These are phyloP conservation scores for Riparia riparia DNA, from an alignment of 2,113 vertebrate genomes.

Conservation along the genomic window DNA sequence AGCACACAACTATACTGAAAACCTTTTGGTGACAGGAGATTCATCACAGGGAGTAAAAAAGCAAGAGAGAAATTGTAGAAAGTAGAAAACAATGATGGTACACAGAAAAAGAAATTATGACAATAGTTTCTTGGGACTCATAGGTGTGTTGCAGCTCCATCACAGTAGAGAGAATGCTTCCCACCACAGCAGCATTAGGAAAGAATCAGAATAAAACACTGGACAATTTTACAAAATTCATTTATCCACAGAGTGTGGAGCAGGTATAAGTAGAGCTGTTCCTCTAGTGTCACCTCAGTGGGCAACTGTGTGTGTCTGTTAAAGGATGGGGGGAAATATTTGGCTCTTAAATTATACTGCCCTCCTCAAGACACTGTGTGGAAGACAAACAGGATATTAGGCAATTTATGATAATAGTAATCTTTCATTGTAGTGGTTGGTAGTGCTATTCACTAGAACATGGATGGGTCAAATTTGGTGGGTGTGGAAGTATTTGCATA, in stretches of 20 bases:
- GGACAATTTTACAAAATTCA: neutral
- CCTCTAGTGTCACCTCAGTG: neutral
- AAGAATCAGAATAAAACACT: neutral
- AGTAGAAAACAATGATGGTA: neutral
- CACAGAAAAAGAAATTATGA: neutral
- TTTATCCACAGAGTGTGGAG: neutral
- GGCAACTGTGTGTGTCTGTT: neutral
- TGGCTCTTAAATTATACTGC: fast-evolving
- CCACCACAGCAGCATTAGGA: neutral
- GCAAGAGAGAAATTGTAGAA: neutral
- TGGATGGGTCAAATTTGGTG: fast-evolving
- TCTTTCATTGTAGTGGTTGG: neutral
- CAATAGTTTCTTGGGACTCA: neutral
- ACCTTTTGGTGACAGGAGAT: neutral
- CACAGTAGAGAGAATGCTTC: neutral
- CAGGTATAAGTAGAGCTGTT: neutral
- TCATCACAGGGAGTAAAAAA: neutral
- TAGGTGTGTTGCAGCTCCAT: neutral
- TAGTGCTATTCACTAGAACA: neutral
- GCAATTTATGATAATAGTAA: neutral
- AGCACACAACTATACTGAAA: neutral
- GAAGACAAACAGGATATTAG: neutral
- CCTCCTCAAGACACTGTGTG: neutral
- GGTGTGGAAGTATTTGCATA: neutral
- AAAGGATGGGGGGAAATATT: neutral